Conservation (phyloP, 2,888 invertebrate species). For the Drosophila kambysellisi region DNA sequence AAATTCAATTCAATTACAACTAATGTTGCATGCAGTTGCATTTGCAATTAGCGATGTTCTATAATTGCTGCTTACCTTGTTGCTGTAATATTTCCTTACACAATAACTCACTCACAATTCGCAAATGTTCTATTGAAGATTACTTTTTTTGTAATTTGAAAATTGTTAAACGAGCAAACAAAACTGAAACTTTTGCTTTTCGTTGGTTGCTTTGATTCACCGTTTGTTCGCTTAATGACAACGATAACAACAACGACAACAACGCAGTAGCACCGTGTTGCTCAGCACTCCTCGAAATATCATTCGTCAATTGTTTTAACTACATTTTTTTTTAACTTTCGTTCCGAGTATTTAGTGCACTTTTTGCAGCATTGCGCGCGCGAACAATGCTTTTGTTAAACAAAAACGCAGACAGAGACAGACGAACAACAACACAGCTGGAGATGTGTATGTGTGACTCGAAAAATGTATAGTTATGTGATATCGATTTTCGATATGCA, state of each 20-base stretch:
- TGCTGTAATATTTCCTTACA: constrained; percentile 23
- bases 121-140: constrained; percentile 8
- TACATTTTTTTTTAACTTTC: constrained; percentile 61
- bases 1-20: constrained; percentile 50
- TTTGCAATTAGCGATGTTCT: constrained; percentile 24
- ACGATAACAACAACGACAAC: constrained; percentile 29
- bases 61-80: constrained; percentile 34
- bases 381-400: constrained; percentile 73
- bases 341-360: constrained; percentile 46
- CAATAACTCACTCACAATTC: constrained; percentile 18
- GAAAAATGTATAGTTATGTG: constrained; percentile 12
- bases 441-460: constrained; percentile 32
- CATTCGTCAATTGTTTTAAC: constrained; percentile 29
- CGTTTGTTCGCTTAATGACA: constrained; percentile 33
- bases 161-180: constrained; percentile 14
- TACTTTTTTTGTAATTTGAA: constrained; percentile 16
- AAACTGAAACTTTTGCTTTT: constrained; percentile 17
- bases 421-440: constrained; percentile 72
- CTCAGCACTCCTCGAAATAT: constrained; percentile 44
- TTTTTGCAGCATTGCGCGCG: constrained; percentile 69
- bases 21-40: constrained; percentile 6
- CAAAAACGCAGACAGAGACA: constrained; percentile 66
- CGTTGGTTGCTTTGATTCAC: constrained; percentile 42
- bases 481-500: constrained; percentile 37
- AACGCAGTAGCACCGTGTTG: constrained; percentile 68